Conservation (phyloP, 2,888 invertebrate genomes). For the Drosophila paracracens region DNA sequence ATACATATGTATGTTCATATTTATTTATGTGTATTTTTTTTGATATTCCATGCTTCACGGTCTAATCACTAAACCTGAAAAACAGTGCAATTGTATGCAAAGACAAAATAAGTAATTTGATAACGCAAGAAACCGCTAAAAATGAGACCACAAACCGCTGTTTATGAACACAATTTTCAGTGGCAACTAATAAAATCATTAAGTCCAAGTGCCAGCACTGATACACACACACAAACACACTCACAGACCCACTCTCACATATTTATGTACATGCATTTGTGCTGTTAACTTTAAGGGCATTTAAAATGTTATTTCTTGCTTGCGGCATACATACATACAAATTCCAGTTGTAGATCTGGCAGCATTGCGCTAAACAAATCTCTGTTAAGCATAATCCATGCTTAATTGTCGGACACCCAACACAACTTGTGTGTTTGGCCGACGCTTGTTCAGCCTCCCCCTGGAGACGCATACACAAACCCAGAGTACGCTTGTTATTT, state of each 20-base stretch:
- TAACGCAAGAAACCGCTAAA: not conserved
- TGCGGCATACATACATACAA: not conserved
- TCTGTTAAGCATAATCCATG: constrained; percentile 60
- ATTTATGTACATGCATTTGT: not conserved
- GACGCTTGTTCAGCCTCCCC: constrained; percentile 16
- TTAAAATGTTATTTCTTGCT: not conserved
- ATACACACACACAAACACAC: too few species aligned
- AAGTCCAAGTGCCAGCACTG: not conserved
- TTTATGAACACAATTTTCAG: constrained; percentile 1
- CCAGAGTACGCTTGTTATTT: not conserved
- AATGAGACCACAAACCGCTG: constrained; percentile 8
- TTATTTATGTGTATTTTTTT: not conserved
- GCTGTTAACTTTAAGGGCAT: not conserved
- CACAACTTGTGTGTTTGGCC: constrained; percentile 4
- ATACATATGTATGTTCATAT: not conserved
- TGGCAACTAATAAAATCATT: constrained; percentile 6
- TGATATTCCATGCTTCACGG: not conserved
- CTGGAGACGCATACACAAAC: constrained; percentile 14
- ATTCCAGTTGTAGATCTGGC: constrained; percentile 30
- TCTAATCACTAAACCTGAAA: not conserved
- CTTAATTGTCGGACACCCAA: constrained; percentile 67
- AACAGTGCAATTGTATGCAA: not conserved
- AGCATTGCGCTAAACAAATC: constrained; percentile 35
- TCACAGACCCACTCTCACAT: too few species aligned
- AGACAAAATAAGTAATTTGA: not conserved